Base-by-base conservation (phyloP, 2,888 invertebrate species). In the Abscondita cerata region DNA sequence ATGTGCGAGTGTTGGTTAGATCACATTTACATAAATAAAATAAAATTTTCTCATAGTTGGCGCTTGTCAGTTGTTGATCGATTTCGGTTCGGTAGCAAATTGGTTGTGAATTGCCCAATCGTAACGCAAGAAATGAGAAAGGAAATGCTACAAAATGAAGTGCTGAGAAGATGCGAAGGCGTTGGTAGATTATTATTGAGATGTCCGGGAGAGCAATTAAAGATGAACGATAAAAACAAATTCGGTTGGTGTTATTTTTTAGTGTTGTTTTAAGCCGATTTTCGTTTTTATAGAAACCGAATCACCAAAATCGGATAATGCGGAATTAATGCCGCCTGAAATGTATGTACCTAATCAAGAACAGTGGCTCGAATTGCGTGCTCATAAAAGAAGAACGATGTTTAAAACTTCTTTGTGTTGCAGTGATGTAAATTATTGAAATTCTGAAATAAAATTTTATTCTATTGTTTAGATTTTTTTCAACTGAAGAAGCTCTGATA, bases 271-370 rank as follows among this genome's bases (percentile, higher is more conserved):
- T n/a, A n/a, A n/a, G n/a, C n/a, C n/a, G n/a, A n/a, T n/a, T 36
- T 34, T 34, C 11, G 25, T 52, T n/a, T n/a, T n/a, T 51, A 16
- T 41, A 51, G 40, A 33, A 25, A 82, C 83, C 13, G 76, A 81
- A 0, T 83, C 80, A 0, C 75, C 78, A 8, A 75, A 77, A 61
- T 79, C 81, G 0, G 77, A 80, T 16, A 81, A 81, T 44, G 77
- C 82, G 40, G 85, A 86, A 67, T 78, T 90, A 71, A 90, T 95
- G 88, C 95, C 94, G 0, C 92, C 94, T 0, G 95, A 95, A 81
- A 94, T 95, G 94, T 95, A 94, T 76, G 94, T 95, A 8, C 93
- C 94, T 1, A 93, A 95, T 80, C 94, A 95, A 80, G 91, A 93
- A 77, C 90, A 93, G 73, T 95, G 94, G 94, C 82, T 95, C 8